Conservation (phyloP, 2,888 invertebrate genomes). For the Operophtera brumata region DNA sequence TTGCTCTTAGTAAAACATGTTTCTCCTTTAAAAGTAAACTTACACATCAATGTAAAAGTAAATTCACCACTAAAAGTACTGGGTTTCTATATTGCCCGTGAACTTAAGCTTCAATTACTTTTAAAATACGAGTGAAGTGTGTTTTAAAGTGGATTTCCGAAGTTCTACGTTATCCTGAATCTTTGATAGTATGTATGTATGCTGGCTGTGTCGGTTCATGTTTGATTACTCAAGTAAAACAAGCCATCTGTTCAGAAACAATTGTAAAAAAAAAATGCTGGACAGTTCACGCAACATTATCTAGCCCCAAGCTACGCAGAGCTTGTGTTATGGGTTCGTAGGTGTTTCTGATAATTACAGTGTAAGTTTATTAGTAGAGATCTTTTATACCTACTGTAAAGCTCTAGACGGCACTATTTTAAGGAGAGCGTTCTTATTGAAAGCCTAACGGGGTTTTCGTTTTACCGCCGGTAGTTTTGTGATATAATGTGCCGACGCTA, state of each 20-base stretch:
- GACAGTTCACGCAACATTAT: too few species aligned
- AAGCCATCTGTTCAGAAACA: too few species aligned
- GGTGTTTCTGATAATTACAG: too few species aligned
- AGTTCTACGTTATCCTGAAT: conserved; percentile 10
- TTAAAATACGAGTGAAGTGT: conserved; percentile 7
- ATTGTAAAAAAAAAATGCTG: too few species aligned
- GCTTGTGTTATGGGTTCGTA: too few species aligned
- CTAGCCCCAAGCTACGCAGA: too few species aligned
- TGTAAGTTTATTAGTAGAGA: too few species aligned
- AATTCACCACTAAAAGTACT: background rate
- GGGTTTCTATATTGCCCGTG: background rate
- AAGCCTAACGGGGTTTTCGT: conserved; percentile 1
- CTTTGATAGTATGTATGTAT: conserved; percentile 1
- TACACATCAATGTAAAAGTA: background rate
- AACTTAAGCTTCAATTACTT: conserved; percentile 12
- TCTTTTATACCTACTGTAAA: background rate
- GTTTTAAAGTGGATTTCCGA: conserved; percentile 14
- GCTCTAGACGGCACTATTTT: background rate
- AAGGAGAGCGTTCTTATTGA: background rate
- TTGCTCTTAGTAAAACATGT: background rate
- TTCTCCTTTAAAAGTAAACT: background rate
- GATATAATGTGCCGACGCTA: conserved; percentile 17
- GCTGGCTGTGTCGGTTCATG: background rate
- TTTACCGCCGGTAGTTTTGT: conserved; percentile 19
- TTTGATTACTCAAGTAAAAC: too few species aligned